These are phyloP conservation scores for Lophura nycthemera DNA, from an alignment of 2,113 vertebrate genomes.

Conservation along the genomic window DNA sequence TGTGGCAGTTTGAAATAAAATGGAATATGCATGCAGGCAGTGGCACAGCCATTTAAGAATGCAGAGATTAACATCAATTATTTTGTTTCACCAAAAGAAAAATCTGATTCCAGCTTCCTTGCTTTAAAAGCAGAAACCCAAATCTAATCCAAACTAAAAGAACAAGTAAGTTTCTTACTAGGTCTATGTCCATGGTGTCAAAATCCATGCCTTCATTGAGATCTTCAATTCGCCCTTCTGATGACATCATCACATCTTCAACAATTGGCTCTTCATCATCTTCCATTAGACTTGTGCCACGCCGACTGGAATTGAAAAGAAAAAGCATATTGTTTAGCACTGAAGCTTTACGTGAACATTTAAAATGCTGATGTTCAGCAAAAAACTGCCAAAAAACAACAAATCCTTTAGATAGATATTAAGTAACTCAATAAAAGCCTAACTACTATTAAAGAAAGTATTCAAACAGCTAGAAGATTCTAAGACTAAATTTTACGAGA, in stretches of 20 bases:
- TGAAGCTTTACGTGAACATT: background rate
- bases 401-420: constrained; percentile 21
- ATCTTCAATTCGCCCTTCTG: constrained; percentile 97
- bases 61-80: background rate
- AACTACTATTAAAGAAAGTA: background rate
- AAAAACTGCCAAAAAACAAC: background rate
- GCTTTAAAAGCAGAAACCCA: background rate
- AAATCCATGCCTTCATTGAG: constrained; percentile 99
- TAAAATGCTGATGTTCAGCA: background rate
- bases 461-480: background rate
- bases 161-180: constrained; percentile 83
- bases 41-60: background rate
- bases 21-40: background rate
- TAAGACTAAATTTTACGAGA: background rate
- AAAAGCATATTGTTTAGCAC: background rate
- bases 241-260: constrained; percentile 99
- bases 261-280: constrained; percentile 99
- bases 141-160: background rate
- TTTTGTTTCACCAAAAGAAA: background rate
- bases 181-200: constrained; percentile 99
- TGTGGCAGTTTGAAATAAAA: background rate
- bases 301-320: constrained; percentile 83
- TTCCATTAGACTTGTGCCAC: constrained; percentile 97
- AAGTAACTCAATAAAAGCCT: background rate
- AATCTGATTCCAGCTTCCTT: background rate